Evolutionary conservation across 2,888 invertebrate species (phyloP), one percentile per base, ranked within the genome.

Genomic region (Sarcophaga rosellei): DNA sequence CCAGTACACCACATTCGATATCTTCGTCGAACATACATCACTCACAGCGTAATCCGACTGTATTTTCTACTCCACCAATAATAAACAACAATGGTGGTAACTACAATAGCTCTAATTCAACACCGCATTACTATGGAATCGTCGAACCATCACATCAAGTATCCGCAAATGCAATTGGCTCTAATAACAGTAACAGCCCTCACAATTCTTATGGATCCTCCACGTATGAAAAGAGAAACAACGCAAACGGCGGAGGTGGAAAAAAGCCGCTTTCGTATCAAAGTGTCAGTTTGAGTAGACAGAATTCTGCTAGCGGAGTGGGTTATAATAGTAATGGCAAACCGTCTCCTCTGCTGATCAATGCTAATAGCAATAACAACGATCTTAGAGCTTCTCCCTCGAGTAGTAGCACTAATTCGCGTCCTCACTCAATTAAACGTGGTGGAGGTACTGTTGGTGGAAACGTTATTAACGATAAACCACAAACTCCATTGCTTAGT

Each of bases 61-160:
- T 93, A 57, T 93, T 93, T 81, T 91, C 93, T 80, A 93, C 93
- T 17, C 93, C 93, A 6, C 93, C 93, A 20, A 90, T 91, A 57
- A 82, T 92, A 57, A 89, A 91, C n/a, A 90, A 89, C 73, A 88
- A 69, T 6, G 89, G 83, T 6, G 88, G 83, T 35, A 91, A 89
- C 61, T 91, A 91, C 78, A 88, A 68, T 53, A 90, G 91, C 84
- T 90, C 89, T 62, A 92, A 90, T 88, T 90, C 92, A 25, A 92
- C 91, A 10, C 90, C 92, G 53, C 91, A 92, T 68, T 92, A 90
- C 88, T 92, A 92, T 80, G 84, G 88, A 88, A 89, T 87, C 86
- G 88, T 88, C 44, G 91, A 90, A 35, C 68, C 88, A 81, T 78
- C 84, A 6, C 80, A 86, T 21, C 86, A 86, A 57, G 8, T 25